phyloP scores from a whole-genome alignment of 2,888 invertebrate species.

The Drosophila eohydei region DNA sequence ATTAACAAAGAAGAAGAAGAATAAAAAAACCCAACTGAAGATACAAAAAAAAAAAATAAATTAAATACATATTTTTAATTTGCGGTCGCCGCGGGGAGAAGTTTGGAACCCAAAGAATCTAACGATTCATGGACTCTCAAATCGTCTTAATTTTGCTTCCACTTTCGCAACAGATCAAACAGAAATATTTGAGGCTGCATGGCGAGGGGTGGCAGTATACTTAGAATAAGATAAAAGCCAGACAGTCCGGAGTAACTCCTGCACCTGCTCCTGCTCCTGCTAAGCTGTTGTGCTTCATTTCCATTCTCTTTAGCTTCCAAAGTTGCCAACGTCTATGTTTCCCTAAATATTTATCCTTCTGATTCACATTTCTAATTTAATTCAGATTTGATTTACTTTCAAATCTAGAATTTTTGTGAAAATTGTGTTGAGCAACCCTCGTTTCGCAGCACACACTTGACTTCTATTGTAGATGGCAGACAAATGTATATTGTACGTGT shows the following conservation, averaged over 20 bases:
- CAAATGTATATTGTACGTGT: slow-evolving; percentile 58
- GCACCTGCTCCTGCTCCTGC: no score
- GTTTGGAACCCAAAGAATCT: slow-evolving; percentile 24
- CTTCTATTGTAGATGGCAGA: slow-evolving; percentile 29
- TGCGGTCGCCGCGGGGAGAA: slow-evolving; percentile 41
- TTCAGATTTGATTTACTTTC: no score
- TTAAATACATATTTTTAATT: slow-evolving; percentile 60
- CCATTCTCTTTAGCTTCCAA: no score
- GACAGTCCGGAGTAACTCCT: no score
- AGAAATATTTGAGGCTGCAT: slow-evolving; percentile 12
- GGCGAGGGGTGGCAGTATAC: slow-evolving; percentile 24
- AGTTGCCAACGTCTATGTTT: no score
- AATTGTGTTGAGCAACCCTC: slow-evolving; percentile 14
- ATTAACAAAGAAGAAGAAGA: slow-evolving; percentile 10
- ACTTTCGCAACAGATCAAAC: slow-evolving; percentile 19
- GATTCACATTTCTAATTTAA: neutral
- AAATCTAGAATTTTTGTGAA: neutral
- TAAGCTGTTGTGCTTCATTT: neutral
- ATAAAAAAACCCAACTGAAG: slow-evolving; percentile 5
- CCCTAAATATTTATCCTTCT: neutral
- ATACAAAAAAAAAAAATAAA: slow-evolving; percentile 22
- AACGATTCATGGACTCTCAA: slow-evolving; percentile 27
- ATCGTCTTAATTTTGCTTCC: slow-evolving; percentile 43
- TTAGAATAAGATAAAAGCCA: neutral
- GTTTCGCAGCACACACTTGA: slow-evolving; percentile 17